Evolutionary conservation across 1,140 invertebrate species (phyloP), one percentile per base, ranked within the genome.

Genomic region (Lamellibrachia luymesi): DNA sequence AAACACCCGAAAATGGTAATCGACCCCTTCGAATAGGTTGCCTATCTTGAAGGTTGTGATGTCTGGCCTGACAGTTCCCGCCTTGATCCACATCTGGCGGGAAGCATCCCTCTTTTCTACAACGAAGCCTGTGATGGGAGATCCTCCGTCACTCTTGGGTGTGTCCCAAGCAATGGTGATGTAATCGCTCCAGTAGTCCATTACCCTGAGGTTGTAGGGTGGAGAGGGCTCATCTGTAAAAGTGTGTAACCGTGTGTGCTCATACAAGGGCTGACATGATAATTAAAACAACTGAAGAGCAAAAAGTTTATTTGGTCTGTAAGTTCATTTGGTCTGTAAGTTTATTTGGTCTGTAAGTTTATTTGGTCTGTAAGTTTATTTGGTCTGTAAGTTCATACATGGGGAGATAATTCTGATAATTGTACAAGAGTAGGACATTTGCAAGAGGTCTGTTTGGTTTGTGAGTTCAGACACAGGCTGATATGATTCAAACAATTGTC

Each of bases 1-100:
- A 97, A 98, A 98, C 2, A 99, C 98, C 94, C 99, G 97, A 97
- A 99, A 99, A 94, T 98, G 97, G 95, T 99, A 99, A 96, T 99
- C 98, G 95, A 99, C 98, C 52, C 95, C 95, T 93, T 99, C 98
- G 92, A 98, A 97, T n/a, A 99, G 98, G 94, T 98, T 98, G 92
- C 98, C 98, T 95, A 99, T 89, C 92, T 93, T 93, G 92, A 90
- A 93, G 38, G 92, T 89, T 22, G 25, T 89, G 56, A 90, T 38
- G 8, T 89, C 89, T 56, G 56, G 7, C 7, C 51, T 49, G 52
- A 90, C 89, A 7, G 92, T 93, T 50, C 95, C 95, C 50, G 98
- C 98, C 92, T 98, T 97, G 95, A 99, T 98, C 99, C 99, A 99
- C 52, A 98, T 97, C 52, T 97, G 97, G 38, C 97, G 97, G 51